These are phyloP conservation scores for Ostrea edulis DNA, from an alignment of 1,140 invertebrate genomes.

Conservation along the genomic window DNA sequence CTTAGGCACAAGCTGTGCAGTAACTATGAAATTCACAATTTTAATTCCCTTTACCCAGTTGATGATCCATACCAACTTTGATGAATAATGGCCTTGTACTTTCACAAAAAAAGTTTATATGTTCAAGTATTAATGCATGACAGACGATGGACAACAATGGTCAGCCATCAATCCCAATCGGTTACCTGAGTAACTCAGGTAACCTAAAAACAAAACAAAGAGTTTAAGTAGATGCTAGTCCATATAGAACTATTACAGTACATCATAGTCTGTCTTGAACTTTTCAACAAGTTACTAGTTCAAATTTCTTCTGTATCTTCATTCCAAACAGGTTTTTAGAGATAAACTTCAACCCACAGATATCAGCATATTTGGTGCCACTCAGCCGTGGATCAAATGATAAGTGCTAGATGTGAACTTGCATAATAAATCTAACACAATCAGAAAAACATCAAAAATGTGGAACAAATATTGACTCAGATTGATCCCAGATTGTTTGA, in stretches of 20 bases:
- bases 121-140: too few species aligned
- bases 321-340: neutral
- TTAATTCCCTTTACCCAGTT: too few species aligned
- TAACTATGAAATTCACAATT: too few species aligned
- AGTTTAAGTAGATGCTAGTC: neutral
- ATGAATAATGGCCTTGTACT: too few species aligned
- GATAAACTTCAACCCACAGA: slow-evolving; percentile 8
- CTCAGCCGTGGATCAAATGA: slow-evolving; percentile 24
- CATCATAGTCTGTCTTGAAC: neutral
- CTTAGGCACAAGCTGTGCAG: too few species aligned
- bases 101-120: neutral
- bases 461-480: slow-evolving; percentile 37
- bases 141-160: too few species aligned
- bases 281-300: slow-evolving; percentile 13
- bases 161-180: too few species aligned
- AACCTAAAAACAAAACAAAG: neutral
- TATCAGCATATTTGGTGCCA: slow-evolving; percentile 37
- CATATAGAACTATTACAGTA: neutral
- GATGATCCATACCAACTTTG: too few species aligned
- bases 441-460: slow-evolving; percentile 5
- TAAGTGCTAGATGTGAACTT: slow-evolving; percentile 32
- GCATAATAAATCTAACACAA: slow-evolving; percentile 24
- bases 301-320: slow-evolving; percentile 25
- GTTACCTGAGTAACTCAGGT: too few species aligned
- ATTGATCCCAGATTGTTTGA: slow-evolving; percentile 27